Base-by-base conservation (phyloP, 2,113 vertebrate species). In the Amphiprion percula region DNA sequence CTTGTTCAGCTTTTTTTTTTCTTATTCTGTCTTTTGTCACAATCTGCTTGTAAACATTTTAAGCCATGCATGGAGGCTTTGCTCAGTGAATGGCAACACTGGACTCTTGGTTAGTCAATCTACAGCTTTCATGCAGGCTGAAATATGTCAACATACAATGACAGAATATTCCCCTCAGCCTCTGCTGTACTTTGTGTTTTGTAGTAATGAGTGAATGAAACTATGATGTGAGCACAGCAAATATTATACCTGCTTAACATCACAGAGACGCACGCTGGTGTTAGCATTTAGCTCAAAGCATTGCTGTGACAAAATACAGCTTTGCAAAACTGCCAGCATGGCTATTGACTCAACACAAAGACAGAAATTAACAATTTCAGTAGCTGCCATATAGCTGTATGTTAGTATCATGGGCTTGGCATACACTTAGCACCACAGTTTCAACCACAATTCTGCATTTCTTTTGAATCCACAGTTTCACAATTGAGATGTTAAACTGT, bases 131-230 rank as follows among this genome's bases (percentile, higher is more conserved):
- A 4, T 5, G 30, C 33, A 37, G 33, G 21, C n/a, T 63, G 41
- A 55, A 33, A 55, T 47, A 24, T 49, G 26, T 37, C 30, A 24
- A 56, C 11, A 56, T 7, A n/a, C 37, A 33, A 74, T 65, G 52
- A 74, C 10, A 46, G 23, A 44, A 47, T 50, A 47, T 52, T 46
- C 49, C 37, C 39, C 23, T 66, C 47, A 66, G 28, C 53, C 28
- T 65, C 37, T 56, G 26, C 12, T 37, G 8, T 10, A 67, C 64
- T 67, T 33, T 37, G 64, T 17, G 49, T 39, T 53, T n/a, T 53
- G n/a, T 67, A 9, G 47, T 53, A 67, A 67, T 53, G 28, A 67
- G 64, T 50, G 37, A 54, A 54, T 68, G 11, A 44, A 14, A 15
- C 41, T 44, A 44, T 2, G 12, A 44, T 44, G 41, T 44, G 41